Base-by-base conservation (phyloP, 2,113 vertebrate genomes). In the Xiphophorus maculatus region DNA sequence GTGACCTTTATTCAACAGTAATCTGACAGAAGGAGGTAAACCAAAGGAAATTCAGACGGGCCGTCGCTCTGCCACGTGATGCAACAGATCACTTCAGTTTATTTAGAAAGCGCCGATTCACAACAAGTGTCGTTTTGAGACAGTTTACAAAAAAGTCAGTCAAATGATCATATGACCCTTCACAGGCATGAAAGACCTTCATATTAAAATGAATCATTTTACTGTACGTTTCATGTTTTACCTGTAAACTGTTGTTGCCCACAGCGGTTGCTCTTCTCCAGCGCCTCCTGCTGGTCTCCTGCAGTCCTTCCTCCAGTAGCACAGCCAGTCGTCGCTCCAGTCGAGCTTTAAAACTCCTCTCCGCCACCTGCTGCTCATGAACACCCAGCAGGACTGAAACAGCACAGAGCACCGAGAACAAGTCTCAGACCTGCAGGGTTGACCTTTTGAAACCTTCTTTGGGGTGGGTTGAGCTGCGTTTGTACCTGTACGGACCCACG, bases 401-500 rank as follows among this genome's bases (percentile, higher is more conserved):
- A 51, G 66, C 58, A 76, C 42, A 22, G 54, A 4, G 66, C 8
- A 25, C 7, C 22, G 15, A 8, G 0, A 17, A 28, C 25, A 48
- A 68, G 22, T 12, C 29, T 12, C n/a, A 28, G 11, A 10, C 60
- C 14, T n/a, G 13, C 40, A 29, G 28, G 3, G 15, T 3, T 15
- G 25, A 42, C 35, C 6, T 27, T 2, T 13, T 8, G 0, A 3
- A 14, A 25, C 15, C 22, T 12, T 10, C 51, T 69, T 17, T 17
- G 19, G 19, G 2, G 11, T 10, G 14, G 32, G 69, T 3, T 2
- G 66, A 48, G n/a, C 29, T 19, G 29, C 9, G 27, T 35, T 89
- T 94, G 0, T 94, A 98, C 97, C 97, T 95, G 98, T 98, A 84
- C 96, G 96, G 69, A 99, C 96, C 98, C 98, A 99, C 35, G 98